Conservation (phyloP, 2,888 invertebrate species). For the Hipparchia sbordonii region DNA sequence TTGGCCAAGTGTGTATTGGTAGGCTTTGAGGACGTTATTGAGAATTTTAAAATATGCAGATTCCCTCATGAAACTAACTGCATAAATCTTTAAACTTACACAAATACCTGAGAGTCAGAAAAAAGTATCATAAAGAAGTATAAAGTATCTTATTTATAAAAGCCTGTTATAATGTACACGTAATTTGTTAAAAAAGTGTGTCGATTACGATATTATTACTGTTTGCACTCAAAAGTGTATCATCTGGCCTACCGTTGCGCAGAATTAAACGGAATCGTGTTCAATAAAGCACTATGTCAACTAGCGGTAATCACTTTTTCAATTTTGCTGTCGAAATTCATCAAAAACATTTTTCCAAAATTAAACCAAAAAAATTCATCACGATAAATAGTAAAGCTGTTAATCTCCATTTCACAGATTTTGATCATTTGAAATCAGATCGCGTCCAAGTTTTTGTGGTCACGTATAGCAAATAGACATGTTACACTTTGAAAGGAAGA, state of each 20-base stretch:
- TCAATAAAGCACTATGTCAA: slow-evolving; percentile 79
- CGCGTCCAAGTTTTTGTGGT: slow-evolving; percentile 2
- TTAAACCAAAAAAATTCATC: slow-evolving; percentile 40
- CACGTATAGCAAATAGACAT: neutral
- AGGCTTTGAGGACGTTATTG: too few relatives aligned
- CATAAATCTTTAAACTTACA: neutral
- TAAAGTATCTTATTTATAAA: slow-evolving; percentile 9
- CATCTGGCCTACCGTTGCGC: slow-evolving; percentile 57
- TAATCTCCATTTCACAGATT: slow-evolving; percentile 28
- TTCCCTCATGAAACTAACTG: too few relatives aligned
- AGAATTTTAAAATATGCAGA: too few relatives aligned
- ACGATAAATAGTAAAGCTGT: slow-evolving; percentile 45
- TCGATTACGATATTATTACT: slow-evolving; percentile 36
- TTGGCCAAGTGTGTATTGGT: too few relatives aligned
- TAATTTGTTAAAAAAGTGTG: slow-evolving; percentile 27
- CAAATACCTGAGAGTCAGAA: neutral
- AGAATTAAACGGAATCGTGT: slow-evolving; percentile 66
- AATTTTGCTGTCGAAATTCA: slow-evolving; percentile 56
- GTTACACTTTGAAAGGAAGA: slow-evolving; percentile 60
- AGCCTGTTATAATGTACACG: slow-evolving; percentile 15
- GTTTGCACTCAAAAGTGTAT: slow-evolving; percentile 34
- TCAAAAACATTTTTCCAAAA: slow-evolving; percentile 49
- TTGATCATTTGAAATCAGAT: neutral
- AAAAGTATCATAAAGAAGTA: neutral
- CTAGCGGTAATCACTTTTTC: slow-evolving; percentile 77